Evolutionary conservation across 2,888 invertebrate genomes (phyloP), one percentile per base, ranked within the genome.

Genomic region (Anthophora plumipes): DNA sequence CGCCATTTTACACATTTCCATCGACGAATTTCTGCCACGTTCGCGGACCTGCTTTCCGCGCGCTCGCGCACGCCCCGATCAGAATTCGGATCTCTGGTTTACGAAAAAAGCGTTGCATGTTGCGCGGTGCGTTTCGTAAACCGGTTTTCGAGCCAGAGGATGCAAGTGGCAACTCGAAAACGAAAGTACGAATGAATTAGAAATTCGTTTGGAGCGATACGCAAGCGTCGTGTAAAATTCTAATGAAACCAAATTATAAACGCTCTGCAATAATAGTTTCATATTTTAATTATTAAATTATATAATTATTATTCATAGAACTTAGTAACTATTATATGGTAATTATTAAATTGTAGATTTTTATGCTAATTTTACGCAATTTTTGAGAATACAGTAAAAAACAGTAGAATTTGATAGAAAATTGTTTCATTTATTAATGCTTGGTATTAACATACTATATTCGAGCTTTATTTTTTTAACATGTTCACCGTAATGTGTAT

Each of bases 131-230:
- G n/a, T 48, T 64, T 50, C 50, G 22, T n/a, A 22, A 25, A 17
- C 17, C 17, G 17, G 7, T 12, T 25, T 63, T 22, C 5, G 17
- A 17, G 14, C 25, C n/a, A 25, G 17, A 20, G 48, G 9, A 50
- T 14, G 37, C 37, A 50, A 17, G 50, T 20, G 20, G 39, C 39
- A 60, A 25, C 12, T 37, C n/a, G 43, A 41, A 46, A 69, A 46
- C 9, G 57, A 69, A 59, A 69, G 68, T 43, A 7, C n/a, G 17
- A 6, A 39, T 9, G 64, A 12, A 50, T 57, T 68, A 57, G 55
- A 68, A 68, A 68, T 57, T 68, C 22, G 54, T 25, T 39, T 11
- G 39, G 22, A 4, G 48, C 41, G 67, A 52, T 22, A 5, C 8
- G 11, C 14, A 41, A 6, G 9, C 8, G 52, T 66, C 39, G 8